phyloP scores from a whole-genome alignment of 2,113 vertebrate species.

The Motacilla alba region DNA sequence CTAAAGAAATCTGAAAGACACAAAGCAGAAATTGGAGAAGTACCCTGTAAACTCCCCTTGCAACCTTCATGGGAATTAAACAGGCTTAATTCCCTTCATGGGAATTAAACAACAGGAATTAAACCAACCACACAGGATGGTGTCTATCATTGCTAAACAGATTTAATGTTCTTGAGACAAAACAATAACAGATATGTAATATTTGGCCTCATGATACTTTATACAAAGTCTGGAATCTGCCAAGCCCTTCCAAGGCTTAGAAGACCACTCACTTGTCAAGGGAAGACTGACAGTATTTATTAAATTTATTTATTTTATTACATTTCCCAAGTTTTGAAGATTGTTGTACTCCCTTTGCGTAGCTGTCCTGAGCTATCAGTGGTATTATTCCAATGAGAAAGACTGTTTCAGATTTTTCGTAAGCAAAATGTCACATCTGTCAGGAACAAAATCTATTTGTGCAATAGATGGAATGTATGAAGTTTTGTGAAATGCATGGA shows the following conservation, averaged over 20 bases:
- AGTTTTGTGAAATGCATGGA: not conserved
- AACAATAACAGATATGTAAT: not conserved
- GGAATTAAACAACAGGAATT: not conserved
- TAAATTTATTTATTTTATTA: not conserved
- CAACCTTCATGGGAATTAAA: not conserved
- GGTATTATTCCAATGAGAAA: not conserved
- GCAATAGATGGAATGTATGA: not conserved
- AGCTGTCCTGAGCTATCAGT: not conserved
- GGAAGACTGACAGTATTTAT: not conserved
- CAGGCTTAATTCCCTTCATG: not conserved
- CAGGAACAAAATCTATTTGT: not conserved
- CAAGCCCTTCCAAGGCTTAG: not conserved
- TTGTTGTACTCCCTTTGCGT: accelerated
- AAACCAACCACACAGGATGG: too few species aligned
- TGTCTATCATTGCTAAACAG: not conserved
- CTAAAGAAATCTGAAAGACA: not conserved
- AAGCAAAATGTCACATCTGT: not conserved
- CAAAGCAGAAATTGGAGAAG: not conserved
- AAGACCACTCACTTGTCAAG: not conserved
- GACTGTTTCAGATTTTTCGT: not conserved
- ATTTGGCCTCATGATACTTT: not conserved
- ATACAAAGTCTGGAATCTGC: not conserved
- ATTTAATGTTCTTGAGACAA: not conserved
- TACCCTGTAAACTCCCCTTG: not conserved
- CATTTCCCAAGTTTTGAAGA: not conserved